These are phyloP conservation scores for Oreochromis tanganicae DNA, from an alignment of 2,113 vertebrate species.

Conservation along the genomic window DNA sequence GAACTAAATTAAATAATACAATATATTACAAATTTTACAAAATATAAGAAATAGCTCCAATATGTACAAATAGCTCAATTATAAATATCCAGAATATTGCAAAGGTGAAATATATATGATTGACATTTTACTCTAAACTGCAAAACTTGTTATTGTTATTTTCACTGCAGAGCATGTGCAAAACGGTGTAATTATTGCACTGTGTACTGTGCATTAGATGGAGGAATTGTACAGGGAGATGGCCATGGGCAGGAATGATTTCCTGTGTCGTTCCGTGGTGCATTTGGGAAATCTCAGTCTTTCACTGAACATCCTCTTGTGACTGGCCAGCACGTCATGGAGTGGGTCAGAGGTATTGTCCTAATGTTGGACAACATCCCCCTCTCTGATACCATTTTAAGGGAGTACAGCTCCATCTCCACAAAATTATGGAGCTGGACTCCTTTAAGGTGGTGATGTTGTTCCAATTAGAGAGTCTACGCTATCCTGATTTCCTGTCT, in stretches of 20 bases:
- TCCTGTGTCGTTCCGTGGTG: not conserved
- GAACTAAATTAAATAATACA: not conserved
- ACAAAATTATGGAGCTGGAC: not conserved
- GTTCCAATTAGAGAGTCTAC: not conserved
- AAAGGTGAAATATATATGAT: not conserved
- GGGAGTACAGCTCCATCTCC: not conserved
- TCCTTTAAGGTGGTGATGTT: not conserved
- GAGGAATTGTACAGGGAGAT: not conserved
- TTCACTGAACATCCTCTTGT: not conserved
- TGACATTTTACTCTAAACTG: not conserved
- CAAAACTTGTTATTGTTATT: not conserved
- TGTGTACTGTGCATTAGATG: not conserved
- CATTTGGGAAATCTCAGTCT: not conserved
- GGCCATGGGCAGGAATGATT: not conserved
- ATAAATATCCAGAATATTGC: not conserved
- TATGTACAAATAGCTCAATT: not conserved
- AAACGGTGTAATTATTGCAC: not conserved
- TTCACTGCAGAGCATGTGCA: fast-evolving
- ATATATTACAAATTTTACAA: not conserved
- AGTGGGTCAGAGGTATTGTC: not conserved
- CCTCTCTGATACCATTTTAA: not conserved
- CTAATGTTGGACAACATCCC: not conserved
- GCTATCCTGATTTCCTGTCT: not conserved
- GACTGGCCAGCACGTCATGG: not conserved
- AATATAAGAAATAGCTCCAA: not conserved